Evolutionary conservation across 2,113 vertebrate genomes (phyloP).

Genomic region (Triplophysa dalaica): DNA sequence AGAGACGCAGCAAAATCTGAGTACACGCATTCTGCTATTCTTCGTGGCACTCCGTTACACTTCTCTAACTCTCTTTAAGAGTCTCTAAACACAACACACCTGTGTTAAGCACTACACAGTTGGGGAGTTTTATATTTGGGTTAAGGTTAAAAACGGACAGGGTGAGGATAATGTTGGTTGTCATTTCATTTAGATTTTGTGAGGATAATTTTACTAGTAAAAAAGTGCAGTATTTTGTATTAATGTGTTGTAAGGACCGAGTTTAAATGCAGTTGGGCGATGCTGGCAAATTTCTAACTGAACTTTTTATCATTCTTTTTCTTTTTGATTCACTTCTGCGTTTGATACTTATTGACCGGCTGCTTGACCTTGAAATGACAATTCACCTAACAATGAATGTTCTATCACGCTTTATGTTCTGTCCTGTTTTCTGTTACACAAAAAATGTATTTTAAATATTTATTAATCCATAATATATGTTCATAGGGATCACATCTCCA

Average conservation of each 20-base stretch:
- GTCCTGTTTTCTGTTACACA: no score
- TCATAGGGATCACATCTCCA: no score
- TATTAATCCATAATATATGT: no score
- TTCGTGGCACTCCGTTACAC: no score
- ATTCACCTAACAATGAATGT: no score
- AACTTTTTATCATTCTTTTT: slow-evolving; percentile 1
- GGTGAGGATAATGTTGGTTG: not conserved
- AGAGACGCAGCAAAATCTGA: slow-evolving; percentile 53
- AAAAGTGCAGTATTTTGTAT: not conserved
- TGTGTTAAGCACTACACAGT: no score
- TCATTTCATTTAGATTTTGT: slow-evolving; percentile 11
- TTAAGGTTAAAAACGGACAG: not conserved
- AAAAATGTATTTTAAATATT: no score
- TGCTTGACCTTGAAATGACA: not conserved
- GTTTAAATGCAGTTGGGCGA: not conserved
- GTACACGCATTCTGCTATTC: not conserved
- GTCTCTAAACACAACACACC: no score
- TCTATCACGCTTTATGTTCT: no score
- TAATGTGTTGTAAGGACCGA: not conserved
- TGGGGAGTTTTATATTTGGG: slow-evolving; percentile 5
- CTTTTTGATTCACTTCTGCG: not conserved
- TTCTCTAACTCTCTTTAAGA: not conserved
- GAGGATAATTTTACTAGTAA: slow-evolving; percentile 2
- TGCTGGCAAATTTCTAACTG: not conserved
- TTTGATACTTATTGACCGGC: not conserved